Evolutionary conservation across 2,888 invertebrate species (phyloP), one percentile per base, ranked within the genome.

Genomic region (Trileptium ribeirensis): DNA sequence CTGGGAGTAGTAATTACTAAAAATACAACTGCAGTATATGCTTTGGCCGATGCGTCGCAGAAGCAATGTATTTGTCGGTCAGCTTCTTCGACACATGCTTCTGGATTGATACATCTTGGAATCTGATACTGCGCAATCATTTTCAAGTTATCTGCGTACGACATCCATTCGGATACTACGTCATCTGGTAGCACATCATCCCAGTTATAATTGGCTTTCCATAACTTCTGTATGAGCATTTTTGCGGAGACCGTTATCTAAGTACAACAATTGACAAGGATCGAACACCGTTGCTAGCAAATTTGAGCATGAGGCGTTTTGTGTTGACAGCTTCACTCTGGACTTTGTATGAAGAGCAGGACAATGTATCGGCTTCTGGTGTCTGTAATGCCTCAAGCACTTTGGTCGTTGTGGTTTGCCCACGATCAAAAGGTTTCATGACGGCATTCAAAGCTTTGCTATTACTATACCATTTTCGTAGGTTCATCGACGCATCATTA

Each of bases 1-100:
- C 24, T 24, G 24, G 51, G 24, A 8, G 51, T 70, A 15, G 3
- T 8, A 8, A 19, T 29, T 19, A 8, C 8, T 8, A 70, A 15
- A n/a, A 15, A 70, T 15, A 70, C n/a, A 31, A 29, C 31, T 15
- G 33, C 31, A 8, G 70, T n/a, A n/a, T 70, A 70, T n/a, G 70
- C 70, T 31, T 70, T 70, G 15, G 33, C 70, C 8, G 70, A 70
- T 31, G 70, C 70, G 36, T 70, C 70, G n/a, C 70, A 70, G 70
- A 70, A 70, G 8, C 19, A 8, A 31, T 70, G 70, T n/a, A 70
- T 8, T 19, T 70, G 33, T 15, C 15, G 70, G 8, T 31, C 8
- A 70, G 31, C 36, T 8, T 70, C 70, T 15, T n/a, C n/a, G 70
- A 8, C 15, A 24, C 8, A 51, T 51, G 51, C 24, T 8, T 8